Base-by-base conservation (phyloP, 1,140 invertebrate species). In the Dreissena rostriformis region DNA sequence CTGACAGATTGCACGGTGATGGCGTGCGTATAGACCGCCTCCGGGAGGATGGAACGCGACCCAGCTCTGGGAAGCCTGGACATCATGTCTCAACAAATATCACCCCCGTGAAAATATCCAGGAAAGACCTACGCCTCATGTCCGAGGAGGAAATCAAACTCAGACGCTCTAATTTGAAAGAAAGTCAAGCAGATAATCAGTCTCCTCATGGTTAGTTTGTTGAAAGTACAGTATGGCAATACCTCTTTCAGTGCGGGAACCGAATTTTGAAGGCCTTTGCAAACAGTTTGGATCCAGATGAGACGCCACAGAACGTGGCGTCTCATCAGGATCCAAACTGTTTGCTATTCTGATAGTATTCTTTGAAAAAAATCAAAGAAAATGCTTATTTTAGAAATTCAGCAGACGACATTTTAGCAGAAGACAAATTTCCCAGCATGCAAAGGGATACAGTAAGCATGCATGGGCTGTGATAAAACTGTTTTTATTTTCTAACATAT, bases 121-220 rank as follows among this genome's bases (percentile, higher is more conserved):
- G 92, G 19, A 91, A 90, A 87, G 92, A 93, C 78, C 83, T 93
- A 49, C 87, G 93, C 28, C 91, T 88, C 22, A 91, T 93, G 90
- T 90, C 91, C 29, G 88, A 92, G 19, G 91, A 91, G 66, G 93
- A 93, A 84, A 80, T 93, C n/a, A 83, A 84, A n/a, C 74, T 93
- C 73, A 80, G 93, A 67, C 87, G 90, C 83, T 92, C 92, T 12
- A 91, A 90, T 81, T 73, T 91, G 52, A 90, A 86, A 66, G 81
- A 87, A 19, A 87, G 86, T 66, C 84, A 84, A 51, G 57, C 81
- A 4, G 78, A 77, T 5, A 84, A 84, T 22, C 86, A 82, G 15
- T 85, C 87, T 19, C 89, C 86, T 55, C 86, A 86, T 87, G 89
- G 89, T 90, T 84, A 57, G 66, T 71, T 49, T 22, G n/a, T 78